Conservation (phyloP, 2,797 vertebrate genomes). For the Amazona finschi region DNA sequence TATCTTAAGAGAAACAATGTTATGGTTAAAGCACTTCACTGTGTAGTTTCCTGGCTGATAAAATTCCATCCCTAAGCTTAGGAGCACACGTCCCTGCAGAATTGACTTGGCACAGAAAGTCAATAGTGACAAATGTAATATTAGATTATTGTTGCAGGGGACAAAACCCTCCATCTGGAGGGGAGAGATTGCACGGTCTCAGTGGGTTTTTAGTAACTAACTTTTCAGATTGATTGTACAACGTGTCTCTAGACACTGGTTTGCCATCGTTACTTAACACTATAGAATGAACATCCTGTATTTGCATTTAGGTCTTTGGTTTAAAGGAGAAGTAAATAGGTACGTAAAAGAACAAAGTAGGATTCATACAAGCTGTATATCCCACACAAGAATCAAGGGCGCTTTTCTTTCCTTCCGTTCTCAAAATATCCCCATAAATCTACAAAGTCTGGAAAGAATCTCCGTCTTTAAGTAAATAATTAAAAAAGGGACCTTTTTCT, state of each 20-base stretch:
- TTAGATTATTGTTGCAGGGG: background rate
- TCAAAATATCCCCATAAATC: background rate
- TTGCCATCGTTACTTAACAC: background rate
- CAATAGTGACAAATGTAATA: background rate
- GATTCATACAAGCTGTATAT: background rate
- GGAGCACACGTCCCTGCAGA: background rate
- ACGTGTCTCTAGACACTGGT: background rate
- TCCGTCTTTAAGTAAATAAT: background rate
- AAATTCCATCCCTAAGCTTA: background rate
- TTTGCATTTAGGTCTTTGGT: background rate
- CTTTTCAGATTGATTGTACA: background rate
- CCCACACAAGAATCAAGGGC: background rate
- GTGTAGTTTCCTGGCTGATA: background rate
- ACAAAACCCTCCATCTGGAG: background rate
- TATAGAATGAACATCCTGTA: background rate
- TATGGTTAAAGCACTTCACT: background rate
- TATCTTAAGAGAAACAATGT: background rate
- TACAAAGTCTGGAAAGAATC: background rate
- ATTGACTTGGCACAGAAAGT: background rate
- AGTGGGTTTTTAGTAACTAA: background rate
- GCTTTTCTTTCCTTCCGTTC: background rate
- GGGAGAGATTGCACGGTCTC: background rate
- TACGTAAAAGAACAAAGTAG: background rate
- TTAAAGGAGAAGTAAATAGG: background rate
- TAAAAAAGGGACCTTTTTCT: background rate